A percentile compares a stretch with the other conserved stretches of the same genome.
phyloP scores from a whole-genome alignment of 1,140 invertebrate species.

The Drosophila sp. region DNA sequence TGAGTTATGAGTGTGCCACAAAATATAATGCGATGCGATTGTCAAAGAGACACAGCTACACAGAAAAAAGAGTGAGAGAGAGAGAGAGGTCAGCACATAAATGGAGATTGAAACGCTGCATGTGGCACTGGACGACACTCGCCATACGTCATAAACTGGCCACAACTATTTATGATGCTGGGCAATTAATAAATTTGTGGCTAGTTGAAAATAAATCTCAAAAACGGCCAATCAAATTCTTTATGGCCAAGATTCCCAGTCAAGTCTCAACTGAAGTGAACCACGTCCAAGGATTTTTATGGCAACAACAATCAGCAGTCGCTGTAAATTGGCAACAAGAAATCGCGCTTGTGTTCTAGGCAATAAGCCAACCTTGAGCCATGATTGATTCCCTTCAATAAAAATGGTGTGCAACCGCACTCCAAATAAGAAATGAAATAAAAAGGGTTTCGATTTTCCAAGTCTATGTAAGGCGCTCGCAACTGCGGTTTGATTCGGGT shows the following conservation, averaged over 20 bases:
- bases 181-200: constrained; percentile 81
- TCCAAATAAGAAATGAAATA: not conserved
- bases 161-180: constrained; percentile 60
- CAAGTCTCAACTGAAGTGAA: not conserved
- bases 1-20: constrained; percentile 70
- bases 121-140: constrained; percentile 38
- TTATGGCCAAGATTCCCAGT: constrained; percentile 33
- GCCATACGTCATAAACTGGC: constrained; percentile 78
- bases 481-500: not conserved
- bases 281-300: constrained; percentile 16
- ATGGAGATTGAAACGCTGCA: constrained; percentile 38
- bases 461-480: constrained; percentile 29
- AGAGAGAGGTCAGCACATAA: constrained; percentile 47
- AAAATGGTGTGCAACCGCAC: constrained; percentile 20
- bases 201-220: constrained; percentile 71
- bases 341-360: constrained; percentile 55
- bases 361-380: constrained; percentile 28
- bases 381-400: constrained; percentile 69
- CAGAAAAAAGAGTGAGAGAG: constrained; percentile 23
- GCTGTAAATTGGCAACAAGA: constrained; percentile 38
- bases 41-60: constrained; percentile 48
- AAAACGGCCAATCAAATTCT: constrained; percentile 42
- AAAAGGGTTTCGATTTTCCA: constrained; percentile 23
- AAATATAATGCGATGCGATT: constrained; percentile 68
- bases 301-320: constrained; percentile 26